Percentiles rank a stretch among this genome's conserved stretches.
Evolutionary conservation across 2,888 invertebrate genomes (phyloP).

Genomic region (Argynnis bischoffii): DNA sequence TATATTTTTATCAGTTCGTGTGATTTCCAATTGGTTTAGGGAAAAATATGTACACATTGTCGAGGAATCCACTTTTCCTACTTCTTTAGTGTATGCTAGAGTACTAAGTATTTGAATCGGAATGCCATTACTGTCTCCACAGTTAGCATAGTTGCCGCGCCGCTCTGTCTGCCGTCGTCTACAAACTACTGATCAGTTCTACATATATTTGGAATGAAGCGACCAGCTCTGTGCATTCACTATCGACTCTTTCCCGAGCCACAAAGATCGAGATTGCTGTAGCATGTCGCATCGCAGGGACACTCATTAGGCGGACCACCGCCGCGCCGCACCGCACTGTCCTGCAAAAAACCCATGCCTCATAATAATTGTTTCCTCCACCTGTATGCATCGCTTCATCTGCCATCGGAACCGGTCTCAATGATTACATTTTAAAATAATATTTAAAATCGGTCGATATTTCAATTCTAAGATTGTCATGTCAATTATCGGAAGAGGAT

Average conservation of each 20-base stretch:
- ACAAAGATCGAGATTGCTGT: neutral
- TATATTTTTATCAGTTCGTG: no score
- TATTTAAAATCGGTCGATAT: neutral
- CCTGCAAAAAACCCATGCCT: conserved; percentile 32
- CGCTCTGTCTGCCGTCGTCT: conserved; percentile 11
- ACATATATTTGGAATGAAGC: conserved; percentile 4
- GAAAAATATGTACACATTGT: no score
- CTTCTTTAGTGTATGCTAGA: conserved; percentile 2
- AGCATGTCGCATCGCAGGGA: neutral
- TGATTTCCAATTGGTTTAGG: no score
- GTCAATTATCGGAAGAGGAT: no score
- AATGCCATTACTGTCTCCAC: neutral
- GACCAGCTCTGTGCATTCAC: neutral
- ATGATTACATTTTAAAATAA: neutral
- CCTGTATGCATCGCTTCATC: conserved; percentile 15
- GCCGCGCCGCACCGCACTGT: conserved; percentile 23
- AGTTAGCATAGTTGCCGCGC: conserved; percentile 13
- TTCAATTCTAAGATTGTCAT: neutral
- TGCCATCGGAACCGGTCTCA: conserved; percentile 9
- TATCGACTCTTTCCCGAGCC: neutral
- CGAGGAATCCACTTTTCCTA: neutral
- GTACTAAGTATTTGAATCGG: neutral
- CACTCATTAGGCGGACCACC: conserved; percentile 31
- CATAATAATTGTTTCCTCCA: conserved; percentile 29
- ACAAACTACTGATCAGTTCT: neutral